These are phyloP conservation scores for Uromys caudimaculatus DNA, from an alignment of 2,797 vertebrate species.

Conservation along the genomic window DNA sequence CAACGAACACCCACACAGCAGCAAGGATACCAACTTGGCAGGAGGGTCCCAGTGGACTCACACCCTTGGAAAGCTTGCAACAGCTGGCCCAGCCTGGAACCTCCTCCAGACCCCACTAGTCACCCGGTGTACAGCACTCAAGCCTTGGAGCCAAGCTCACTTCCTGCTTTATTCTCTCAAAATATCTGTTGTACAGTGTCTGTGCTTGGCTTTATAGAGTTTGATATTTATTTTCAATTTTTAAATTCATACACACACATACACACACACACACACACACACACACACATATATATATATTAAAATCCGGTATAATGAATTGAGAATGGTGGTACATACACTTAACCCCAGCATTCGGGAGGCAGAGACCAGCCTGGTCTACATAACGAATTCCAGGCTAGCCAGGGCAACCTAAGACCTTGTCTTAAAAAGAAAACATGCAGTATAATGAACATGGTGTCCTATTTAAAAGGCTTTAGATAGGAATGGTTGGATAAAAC, in stretches of 20 bases:
- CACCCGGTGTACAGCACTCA: neutral
- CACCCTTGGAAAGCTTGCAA: slow-evolving; percentile 27
- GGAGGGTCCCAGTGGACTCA: slow-evolving; percentile 17
- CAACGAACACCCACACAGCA: slow-evolving; percentile 77
- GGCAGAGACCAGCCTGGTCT: neutral
- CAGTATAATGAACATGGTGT: neutral
- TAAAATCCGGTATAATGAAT: neutral
- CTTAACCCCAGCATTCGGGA: neutral
- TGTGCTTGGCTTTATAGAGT: neutral
- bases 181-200: neutral
- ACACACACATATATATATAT: neutral
- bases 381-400: neutral
- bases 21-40: slow-evolving; percentile 65
- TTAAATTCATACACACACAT: neutral
- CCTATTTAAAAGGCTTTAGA: neutral
- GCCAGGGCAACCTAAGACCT: neutral
- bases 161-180: slow-evolving; percentile 37
- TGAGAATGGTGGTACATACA: too few relatives aligned
- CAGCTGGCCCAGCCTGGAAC: neutral
- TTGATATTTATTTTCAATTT: neutral
- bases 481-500: neutral
- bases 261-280: too few relatives aligned
- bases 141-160: neutral
- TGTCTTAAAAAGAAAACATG: neutral
- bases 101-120: neutral